Conservation (phyloP, 2,888 invertebrate species). For the Lysandra bellargus region DNA sequence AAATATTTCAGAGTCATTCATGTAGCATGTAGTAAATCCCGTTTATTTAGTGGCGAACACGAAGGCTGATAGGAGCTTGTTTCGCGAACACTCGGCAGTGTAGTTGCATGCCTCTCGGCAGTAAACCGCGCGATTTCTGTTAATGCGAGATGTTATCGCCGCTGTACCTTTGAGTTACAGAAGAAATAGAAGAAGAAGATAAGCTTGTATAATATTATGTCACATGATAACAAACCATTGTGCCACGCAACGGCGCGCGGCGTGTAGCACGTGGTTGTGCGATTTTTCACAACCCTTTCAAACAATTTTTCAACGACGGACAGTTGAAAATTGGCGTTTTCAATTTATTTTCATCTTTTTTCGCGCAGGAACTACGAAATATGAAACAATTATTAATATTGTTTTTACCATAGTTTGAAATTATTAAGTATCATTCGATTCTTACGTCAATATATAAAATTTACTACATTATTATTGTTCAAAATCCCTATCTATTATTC, state of each 20-base stretch:
- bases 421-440: too few species aligned
- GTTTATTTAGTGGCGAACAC: constrained; percentile 19
- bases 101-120: constrained; percentile 27
- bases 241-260: neutral
- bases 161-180: neutral
- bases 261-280: neutral
- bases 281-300: neutral
- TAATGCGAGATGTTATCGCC: constrained; percentile 26
- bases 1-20: neutral
- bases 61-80: constrained; percentile 23
- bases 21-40: neutral
- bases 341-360: too few species aligned
- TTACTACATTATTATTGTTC: too few species aligned
- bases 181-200: neutral
- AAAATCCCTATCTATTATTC: too few species aligned
- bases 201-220: neutral
- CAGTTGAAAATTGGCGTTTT: too few species aligned
- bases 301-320: too few species aligned
- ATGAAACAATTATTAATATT: too few species aligned
- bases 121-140: constrained; percentile 28
- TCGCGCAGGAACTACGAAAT: too few species aligned
- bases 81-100: neutral
- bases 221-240: too few species aligned
- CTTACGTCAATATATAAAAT: too few species aligned
- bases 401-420: too few species aligned